phyloP scores from a whole-genome alignment of 2,797 vertebrate species.

The Gastrophryne carolinensis region DNA sequence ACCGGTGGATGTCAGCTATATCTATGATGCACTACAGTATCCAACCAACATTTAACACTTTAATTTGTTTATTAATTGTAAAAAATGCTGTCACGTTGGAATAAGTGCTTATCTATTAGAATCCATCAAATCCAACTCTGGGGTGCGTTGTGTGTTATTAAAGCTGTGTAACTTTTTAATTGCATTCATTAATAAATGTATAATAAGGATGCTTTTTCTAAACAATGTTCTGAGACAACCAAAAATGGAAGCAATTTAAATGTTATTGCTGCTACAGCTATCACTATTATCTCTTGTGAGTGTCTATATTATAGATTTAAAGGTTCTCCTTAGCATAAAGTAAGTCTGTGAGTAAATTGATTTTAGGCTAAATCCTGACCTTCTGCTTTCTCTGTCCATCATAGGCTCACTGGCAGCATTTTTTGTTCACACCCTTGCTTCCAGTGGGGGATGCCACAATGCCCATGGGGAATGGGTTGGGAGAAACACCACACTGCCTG shows the following conservation, averaged over 20 bases:
- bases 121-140: slow-evolving; percentile 29
- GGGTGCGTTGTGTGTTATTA: slow-evolving; percentile 24
- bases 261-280: neutral
- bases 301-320: too few relatives aligned
- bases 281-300: too few relatives aligned
- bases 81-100: slow-evolving; percentile 29
- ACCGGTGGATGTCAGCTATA: slow-evolving; percentile 26
- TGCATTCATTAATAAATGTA: slow-evolving; percentile 13
- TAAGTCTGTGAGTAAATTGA: too few relatives aligned
- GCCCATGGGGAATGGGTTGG: too few relatives aligned
- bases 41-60: slow-evolving; percentile 7
- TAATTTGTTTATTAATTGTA: slow-evolving; percentile 29
- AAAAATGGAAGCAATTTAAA: neutral
- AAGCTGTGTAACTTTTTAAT: slow-evolving; percentile 45
- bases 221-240: neutral
- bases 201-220: neutral
- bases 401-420: too few relatives aligned
- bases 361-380: too few relatives aligned
- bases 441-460: too few relatives aligned
- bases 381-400: too few relatives aligned
- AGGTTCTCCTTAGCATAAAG: too few relatives aligned
- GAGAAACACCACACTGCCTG: too few relatives aligned
- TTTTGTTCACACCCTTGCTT: too few relatives aligned
- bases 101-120: slow-evolving; percentile 23
- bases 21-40: neutral